Percentiles rank a stretch among this genome's conserved stretches.
Evolutionary conservation across 1,140 invertebrate genomes (phyloP).

Genomic region (Tetragonula clypearis): DNA sequence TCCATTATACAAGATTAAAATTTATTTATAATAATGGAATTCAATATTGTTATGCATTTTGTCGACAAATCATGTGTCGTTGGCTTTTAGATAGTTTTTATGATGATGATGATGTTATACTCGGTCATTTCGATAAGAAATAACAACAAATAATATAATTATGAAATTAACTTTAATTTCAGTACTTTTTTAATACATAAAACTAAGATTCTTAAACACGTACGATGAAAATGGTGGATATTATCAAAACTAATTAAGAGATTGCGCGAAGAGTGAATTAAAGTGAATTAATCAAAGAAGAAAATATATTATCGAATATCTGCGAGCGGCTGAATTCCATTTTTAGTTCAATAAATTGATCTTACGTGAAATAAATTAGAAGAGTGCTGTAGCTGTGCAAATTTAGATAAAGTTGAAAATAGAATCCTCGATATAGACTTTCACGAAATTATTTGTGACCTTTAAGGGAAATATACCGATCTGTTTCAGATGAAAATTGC

Average conservation of each 20-base stretch:
- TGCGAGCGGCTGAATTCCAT: not conserved
- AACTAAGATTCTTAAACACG: not conserved
- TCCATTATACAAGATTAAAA: not conserved
- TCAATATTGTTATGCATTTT: not conserved
- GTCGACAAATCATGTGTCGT: not conserved
- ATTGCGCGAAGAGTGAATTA: not conserved
- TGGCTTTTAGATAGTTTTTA: not conserved
- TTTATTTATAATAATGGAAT: not conserved
- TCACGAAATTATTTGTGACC: not conserved
- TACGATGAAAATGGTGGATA: not conserved
- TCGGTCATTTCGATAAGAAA: not conserved
- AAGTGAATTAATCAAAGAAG: not conserved
- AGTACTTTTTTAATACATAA: not conserved
- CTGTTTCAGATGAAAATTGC: not conserved
- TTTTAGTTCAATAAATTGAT: not conserved
- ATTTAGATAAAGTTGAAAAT: not conserved
- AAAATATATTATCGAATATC: not conserved
- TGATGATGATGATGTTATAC: too few relatives aligned
- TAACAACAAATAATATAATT: not conserved
- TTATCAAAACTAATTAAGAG: not conserved
- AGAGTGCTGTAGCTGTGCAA: not conserved
- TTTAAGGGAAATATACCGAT: not conserved
- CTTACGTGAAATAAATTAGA: not conserved
- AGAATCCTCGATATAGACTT: slow-evolving; percentile 9
- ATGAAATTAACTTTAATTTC: not conserved